Evolutionary conservation across 92 coral and sea anemone species (phyloP).

Genomic region (Chrysogorgia sp.): DNA sequence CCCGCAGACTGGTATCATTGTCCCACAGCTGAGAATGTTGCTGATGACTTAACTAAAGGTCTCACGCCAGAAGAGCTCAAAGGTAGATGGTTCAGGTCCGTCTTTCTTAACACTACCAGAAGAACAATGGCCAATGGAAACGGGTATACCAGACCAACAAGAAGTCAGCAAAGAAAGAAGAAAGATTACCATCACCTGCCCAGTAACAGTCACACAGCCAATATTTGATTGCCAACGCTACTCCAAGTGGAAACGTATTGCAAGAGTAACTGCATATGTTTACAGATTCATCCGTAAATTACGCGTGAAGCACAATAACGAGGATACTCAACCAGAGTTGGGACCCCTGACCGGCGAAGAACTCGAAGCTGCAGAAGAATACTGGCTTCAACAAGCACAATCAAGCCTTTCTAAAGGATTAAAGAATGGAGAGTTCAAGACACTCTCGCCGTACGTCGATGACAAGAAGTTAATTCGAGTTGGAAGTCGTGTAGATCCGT

Average conservation of each 20-base stretch:
- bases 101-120: slow-evolving; percentile 51
- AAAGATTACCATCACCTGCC: slow-evolving; percentile 51
- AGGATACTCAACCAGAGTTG: neutral
- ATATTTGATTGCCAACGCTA: slow-evolving; percentile 33
- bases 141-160: slow-evolving; percentile 37
- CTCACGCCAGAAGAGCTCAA: slow-evolving; percentile 55
- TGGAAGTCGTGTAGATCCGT: slow-evolving; percentile 65
- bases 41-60: slow-evolving; percentile 66
- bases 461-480: slow-evolving; percentile 64
- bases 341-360: slow-evolving; percentile 44
- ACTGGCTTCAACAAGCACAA: slow-evolving; percentile 52
- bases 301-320: slow-evolving; percentile 5
- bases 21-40: slow-evolving; percentile 56
- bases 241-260: slow-evolving; percentile 37
- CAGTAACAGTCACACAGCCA: slow-evolving; percentile 38
- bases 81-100: slow-evolving; percentile 70
- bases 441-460: slow-evolving; percentile 17
- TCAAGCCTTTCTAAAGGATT: slow-evolving; percentile 21
- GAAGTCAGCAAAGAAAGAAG: slow-evolving; percentile 59
- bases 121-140: slow-evolving; percentile 58
- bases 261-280: slow-evolving; percentile 24
- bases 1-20: slow-evolving; percentile 56
- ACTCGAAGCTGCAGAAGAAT: slow-evolving; percentile 35
- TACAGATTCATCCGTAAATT: slow-evolving; percentile 14
- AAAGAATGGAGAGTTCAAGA: slow-evolving; percentile 39